These are phyloP conservation scores for Agriopis marginaria DNA, from an alignment of 2,888 invertebrate species.

Conservation along the genomic window DNA sequence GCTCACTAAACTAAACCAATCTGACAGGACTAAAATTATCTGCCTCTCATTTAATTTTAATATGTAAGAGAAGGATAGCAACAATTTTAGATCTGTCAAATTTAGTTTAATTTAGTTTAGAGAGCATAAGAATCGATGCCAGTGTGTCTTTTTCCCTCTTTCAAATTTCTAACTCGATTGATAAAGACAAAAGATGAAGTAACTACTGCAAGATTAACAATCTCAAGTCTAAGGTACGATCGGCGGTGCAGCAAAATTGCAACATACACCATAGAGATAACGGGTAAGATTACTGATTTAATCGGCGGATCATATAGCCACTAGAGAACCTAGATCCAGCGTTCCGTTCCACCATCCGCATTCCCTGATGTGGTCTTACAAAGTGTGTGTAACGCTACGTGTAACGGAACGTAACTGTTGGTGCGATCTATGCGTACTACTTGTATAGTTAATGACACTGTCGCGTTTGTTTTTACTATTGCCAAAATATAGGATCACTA, in stretches of 20 bases:
- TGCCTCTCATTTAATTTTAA: too few species aligned
- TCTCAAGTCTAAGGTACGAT: not conserved
- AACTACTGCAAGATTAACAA: too few species aligned
- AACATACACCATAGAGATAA: constrained; percentile 8
- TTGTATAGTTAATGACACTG: constrained; percentile 63
- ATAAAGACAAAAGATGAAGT: too few species aligned
- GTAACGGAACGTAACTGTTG: constrained; percentile 71
- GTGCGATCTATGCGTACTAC: constrained; percentile 62
- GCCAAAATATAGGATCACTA: constrained; percentile 49
- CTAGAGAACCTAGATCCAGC: constrained; percentile 19
- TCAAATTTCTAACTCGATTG: too few species aligned
- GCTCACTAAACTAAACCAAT: too few species aligned
- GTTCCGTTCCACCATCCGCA: constrained; percentile 60
- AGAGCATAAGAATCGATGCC: too few species aligned
- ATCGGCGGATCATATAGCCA: constrained; percentile 15
- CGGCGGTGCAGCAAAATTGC: not conserved
- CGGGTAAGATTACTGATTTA: constrained; percentile 27
- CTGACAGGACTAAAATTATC: too few species aligned
- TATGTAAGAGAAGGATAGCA: too few species aligned
- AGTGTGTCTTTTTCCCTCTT: too few species aligned
- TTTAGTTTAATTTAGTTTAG: too few species aligned
- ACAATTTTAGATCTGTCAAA: too few species aligned
- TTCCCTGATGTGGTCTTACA: constrained; percentile 53
- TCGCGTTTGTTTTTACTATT: constrained; percentile 43
- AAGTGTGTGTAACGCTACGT: constrained; percentile 38